Evolutionary conservation across 1,140 invertebrate genomes (phyloP).

Genomic region (Aphidius gifuensis): DNA sequence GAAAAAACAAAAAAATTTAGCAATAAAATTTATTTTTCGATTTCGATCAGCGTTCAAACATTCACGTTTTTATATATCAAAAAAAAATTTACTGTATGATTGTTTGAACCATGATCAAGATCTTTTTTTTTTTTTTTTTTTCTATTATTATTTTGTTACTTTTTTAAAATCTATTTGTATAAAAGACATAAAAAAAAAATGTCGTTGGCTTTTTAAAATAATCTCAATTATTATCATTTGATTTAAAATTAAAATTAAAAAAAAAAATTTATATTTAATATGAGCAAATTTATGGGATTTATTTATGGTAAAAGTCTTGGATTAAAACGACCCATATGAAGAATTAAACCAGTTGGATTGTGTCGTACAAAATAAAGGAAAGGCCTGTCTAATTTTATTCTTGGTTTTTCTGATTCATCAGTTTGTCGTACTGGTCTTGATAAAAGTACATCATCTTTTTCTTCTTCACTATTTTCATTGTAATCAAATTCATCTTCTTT

Average conservation of each 20-base stretch:
- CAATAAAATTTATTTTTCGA: constrained; percentile 19
- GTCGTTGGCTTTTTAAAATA: neutral
- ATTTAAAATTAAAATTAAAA: constrained; percentile 22
- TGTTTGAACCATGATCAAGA: constrained; percentile 32
- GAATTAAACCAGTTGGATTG: constrained; percentile 80
- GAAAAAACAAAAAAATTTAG: constrained; percentile 5
- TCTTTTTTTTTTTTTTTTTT: constrained; percentile 14
- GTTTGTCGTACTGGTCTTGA: constrained; percentile 30
- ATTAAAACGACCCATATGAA: constrained; percentile 82
- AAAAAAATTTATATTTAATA: constrained; percentile 31
- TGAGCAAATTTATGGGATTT: constrained; percentile 18
- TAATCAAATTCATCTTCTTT: constrained; percentile 15
- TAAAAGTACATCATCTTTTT: constrained; percentile 22
- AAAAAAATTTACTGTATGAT: neutral
- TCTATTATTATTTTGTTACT: neutral
- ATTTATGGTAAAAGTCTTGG: constrained; percentile 69
- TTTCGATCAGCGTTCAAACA: constrained; percentile 30
- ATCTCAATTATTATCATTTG: constrained; percentile 1
- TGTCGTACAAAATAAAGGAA: constrained; percentile 84
- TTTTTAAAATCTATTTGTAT: neutral
- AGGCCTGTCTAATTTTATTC: constrained; percentile 77
- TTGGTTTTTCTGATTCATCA: constrained; percentile 62
- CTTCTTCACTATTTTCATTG: neutral
- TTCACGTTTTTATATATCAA: neutral
- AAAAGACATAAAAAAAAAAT: neutral